phyloP scores from a whole-genome alignment of 2,888 invertebrate genomes.

The Norana najaformis region DNA sequence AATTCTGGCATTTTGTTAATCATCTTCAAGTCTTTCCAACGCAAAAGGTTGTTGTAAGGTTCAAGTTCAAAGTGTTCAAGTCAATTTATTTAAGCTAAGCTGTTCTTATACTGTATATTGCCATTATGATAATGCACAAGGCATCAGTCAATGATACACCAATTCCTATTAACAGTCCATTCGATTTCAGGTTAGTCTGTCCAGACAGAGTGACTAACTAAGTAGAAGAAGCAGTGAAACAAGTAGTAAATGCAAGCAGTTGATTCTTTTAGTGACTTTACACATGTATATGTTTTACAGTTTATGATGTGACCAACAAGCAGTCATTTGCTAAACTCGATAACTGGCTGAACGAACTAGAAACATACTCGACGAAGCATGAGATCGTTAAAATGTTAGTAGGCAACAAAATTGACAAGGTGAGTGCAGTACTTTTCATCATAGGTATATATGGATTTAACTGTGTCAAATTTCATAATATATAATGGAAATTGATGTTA shows the following conservation, averaged over 20 bases:
- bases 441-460: background rate
- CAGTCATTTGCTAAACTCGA: slow-evolving; percentile 83
- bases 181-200: background rate
- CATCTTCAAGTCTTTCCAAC: background rate
- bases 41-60: too few relatives aligned
- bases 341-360: slow-evolving; percentile 90
- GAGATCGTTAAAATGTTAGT: slow-evolving; percentile 94
- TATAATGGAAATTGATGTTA: background rate
- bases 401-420: slow-evolving; percentile 91
- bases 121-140: too few relatives aligned
- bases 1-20: background rate
- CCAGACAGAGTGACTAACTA: background rate
- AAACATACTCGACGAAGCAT: slow-evolving; percentile 89
- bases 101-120: background rate
- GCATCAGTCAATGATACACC: too few relatives aligned
- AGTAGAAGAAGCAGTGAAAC: background rate
- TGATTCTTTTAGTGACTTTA: background rate
- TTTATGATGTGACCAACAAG: slow-evolving; percentile 90
- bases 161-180: background rate
- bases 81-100: background rate
- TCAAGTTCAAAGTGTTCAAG: too few relatives aligned
- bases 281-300: slow-evolving; percentile 62
- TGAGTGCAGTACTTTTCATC: slow-evolving; percentile 32
- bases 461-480: background rate
- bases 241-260: background rate